Conservation (phyloP, 1,140 invertebrate genomes). For the Drosophila nikananu region DNA sequence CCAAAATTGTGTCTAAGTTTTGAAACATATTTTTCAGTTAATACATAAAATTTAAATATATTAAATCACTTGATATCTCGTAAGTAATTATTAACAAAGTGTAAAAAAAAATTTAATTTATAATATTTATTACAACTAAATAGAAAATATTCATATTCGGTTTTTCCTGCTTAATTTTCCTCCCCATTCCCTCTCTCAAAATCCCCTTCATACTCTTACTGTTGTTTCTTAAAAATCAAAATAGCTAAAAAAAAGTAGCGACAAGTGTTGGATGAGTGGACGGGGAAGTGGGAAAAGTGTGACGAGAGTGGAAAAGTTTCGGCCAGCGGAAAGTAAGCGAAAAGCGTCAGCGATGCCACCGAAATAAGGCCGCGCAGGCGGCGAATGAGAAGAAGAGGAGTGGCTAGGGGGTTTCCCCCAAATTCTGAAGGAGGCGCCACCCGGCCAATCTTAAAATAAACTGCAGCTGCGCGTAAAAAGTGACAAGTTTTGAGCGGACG, state of each 20-base stretch:
- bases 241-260: conserved; percentile 81
- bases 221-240: conserved; percentile 81
- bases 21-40: neutral
- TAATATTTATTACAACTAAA: neutral
- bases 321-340: conserved; percentile 55
- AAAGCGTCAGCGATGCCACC: conserved; percentile 50
- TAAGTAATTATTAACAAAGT: neutral
- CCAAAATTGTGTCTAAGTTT: neutral
- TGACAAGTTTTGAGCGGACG: conserved; percentile 71
- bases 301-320: conserved; percentile 65
- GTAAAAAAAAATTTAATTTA: neutral
- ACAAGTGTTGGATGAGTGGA: conserved; percentile 64
- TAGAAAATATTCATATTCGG: neutral
- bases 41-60: neutral
- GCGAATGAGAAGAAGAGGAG: neutral
- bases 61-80: neutral
- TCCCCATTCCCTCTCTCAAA: neutral
- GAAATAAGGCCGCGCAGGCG: conserved; percentile 36
- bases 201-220: conserved; percentile 36
- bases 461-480: conserved; percentile 82
- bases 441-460: conserved; percentile 82
- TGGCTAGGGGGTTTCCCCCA: neutral
- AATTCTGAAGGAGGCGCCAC: conserved; percentile 49
- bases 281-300: conserved; percentile 34
- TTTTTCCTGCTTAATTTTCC: neutral